Evolutionary conservation across 2,797 vertebrate genomes (phyloP), one percentile per base, ranked within the genome.

Genomic region (Lindbergichthys nudifrons): DNA sequence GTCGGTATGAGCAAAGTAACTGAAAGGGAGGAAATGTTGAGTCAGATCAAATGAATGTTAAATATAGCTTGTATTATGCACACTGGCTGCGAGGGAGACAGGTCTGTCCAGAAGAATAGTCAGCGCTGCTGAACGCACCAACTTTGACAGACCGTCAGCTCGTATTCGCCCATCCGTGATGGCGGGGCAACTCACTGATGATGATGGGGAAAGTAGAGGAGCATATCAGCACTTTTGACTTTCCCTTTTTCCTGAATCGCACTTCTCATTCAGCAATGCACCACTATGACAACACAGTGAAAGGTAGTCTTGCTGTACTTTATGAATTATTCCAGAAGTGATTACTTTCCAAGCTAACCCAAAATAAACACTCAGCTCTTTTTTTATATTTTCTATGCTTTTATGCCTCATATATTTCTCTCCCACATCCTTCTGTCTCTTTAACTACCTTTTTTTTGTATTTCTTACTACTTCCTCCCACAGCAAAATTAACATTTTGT

Each of bases 101-200:
- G 77, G 76, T 87, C 81, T 82, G 88, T 79, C 86, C 47, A 39
- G 62, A 64, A 39, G 64, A 86, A 87, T 85, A 56, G 65, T 50
- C 65, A 75, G 70, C 73, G 61, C 72, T 54, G 73, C 80, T 77
- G 73, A 36, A 62, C 46, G 26, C 73, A 83, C 62, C n/a, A 68
- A 74, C 80, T 77, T 13, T 84, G 89, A 86, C 85, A 80, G 76
- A 68, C 75, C 30, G 86, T 91, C 88, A 70, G 63, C 66, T 88
- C 76, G 23, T 59, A 84, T 92, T 81, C 18, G 13, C 79, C 76
- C 30, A 36, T 57, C 64, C 16, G 8, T 57, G 53, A 75, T 68
- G 51, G 68, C 67, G 32, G 32, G 36, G 79, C 50, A 23, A 67
- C 79, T 72, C 59, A 7, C 64, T 51, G 77, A 72, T 54, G 86